Conservation (phyloP, 2,888 invertebrate genomes). For the Rhagonycha fulva region DNA sequence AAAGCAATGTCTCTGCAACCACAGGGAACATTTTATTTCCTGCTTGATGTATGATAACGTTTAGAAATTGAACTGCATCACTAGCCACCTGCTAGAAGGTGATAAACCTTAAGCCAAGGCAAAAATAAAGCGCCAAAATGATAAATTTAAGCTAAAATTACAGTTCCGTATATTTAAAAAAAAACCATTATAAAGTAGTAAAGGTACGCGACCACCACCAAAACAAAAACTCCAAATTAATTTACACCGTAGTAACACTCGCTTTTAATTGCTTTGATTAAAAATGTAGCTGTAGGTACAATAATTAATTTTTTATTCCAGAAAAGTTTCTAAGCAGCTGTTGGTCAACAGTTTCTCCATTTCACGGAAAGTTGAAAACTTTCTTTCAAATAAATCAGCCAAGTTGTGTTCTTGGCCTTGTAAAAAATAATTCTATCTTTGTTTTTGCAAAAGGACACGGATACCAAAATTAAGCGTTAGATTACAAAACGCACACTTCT, state of each 20-base stretch:
- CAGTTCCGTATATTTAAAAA: neutral
- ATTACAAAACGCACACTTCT: neutral
- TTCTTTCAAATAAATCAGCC: neutral
- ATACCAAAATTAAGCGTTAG: neutral
- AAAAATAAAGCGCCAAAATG: slow-evolving; percentile 48
- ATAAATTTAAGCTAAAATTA: slow-evolving; percentile 39
- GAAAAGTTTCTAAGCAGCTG: neutral
- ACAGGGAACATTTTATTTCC: slow-evolving; percentile 44
- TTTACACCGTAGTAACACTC: slow-evolving; percentile 26
- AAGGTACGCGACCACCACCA: neutral
- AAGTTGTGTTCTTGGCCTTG: neutral
- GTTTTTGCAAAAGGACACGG: neutral
- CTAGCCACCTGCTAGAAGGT: slow-evolving; percentile 45
- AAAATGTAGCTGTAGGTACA: neutral
- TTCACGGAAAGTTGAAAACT: neutral
- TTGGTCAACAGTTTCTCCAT: neutral
- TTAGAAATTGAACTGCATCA: slow-evolving; percentile 47
- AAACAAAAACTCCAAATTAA: neutral
- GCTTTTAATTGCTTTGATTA: neutral
- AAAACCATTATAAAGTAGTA: neutral
- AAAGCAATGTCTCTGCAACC: slow-evolving; percentile 46
- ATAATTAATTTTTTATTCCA: neutral
- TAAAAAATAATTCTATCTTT: neutral
- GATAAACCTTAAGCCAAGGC: slow-evolving; percentile 46
- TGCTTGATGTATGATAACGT: slow-evolving; percentile 44